Evolutionary conservation across 2,797 vertebrate genomes (phyloP).

Genomic region (Limosa lapponica): DNA sequence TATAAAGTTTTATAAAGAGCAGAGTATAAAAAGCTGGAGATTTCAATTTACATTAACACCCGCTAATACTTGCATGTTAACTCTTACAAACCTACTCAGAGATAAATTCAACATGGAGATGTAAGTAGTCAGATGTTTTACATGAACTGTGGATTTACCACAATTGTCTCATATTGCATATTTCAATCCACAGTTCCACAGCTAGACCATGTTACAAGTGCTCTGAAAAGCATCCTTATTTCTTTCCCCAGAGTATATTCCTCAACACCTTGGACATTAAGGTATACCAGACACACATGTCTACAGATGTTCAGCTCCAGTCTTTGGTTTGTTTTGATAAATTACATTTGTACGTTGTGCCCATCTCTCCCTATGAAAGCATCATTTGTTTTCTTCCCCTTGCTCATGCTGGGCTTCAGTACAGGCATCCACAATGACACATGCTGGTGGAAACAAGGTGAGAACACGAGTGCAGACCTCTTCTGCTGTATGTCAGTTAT

Average conservation of each 20-base stretch:
- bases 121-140: not conserved
- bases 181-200: not conserved
- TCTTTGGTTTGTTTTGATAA: conserved; percentile 17
- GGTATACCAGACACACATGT: not conserved
- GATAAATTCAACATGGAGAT: not conserved
- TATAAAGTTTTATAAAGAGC: not conserved
- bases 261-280: not conserved
- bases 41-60: not conserved
- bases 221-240: not conserved
- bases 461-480: not conserved
- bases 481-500: conserved; percentile 50
- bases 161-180: not conserved
- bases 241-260: not conserved
- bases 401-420: not conserved
- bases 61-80: not conserved
- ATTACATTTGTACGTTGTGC: not conserved
- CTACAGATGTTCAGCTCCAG: not conserved
- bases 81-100: not conserved
- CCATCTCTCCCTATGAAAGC: conserved; percentile 15
- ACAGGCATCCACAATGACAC: conserved; percentile 7
- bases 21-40: not conserved
- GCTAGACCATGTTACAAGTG: not conserved
- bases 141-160: not conserved
- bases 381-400: conserved; percentile 38
- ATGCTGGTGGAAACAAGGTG: not conserved